Percentiles rank a stretch among this genome's conserved stretches.
phyloP scores from a whole-genome alignment of 2,888 invertebrate species.

The Biston betularia region DNA sequence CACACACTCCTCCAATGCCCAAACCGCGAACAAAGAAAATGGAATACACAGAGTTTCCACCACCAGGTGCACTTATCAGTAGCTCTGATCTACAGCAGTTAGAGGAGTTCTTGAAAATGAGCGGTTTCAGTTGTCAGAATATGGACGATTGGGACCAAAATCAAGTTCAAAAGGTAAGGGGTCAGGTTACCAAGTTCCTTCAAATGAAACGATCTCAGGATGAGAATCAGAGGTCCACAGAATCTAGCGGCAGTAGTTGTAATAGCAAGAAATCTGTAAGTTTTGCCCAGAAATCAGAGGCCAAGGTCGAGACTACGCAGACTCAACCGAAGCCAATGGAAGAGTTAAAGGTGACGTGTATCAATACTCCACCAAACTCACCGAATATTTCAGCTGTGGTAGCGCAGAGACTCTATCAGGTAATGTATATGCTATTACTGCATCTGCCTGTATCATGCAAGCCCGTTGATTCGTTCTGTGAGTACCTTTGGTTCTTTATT shows the following conservation, averaged over 20 bases:
- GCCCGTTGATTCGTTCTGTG: conserved; percentile 73
- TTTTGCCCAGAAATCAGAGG: conserved; percentile 88
- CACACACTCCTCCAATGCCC: conserved; percentile 83
- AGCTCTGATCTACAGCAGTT: conserved; percentile 89
- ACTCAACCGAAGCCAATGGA: conserved; percentile 82
- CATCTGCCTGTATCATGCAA: conserved; percentile 57
- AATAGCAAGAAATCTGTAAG: conserved; percentile 91
- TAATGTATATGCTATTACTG: conserved; percentile 66
- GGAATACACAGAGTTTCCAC: conserved; percentile 81
- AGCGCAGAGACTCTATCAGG: conserved; percentile 87
- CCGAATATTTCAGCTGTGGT: conserved; percentile 89
- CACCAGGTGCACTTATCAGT: conserved; percentile 82
- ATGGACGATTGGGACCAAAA: conserved; percentile 89
- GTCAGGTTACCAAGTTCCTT: conserved; percentile 90
- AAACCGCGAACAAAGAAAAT: conserved; percentile 81
- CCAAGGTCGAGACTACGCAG: conserved; percentile 68
- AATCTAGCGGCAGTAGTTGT: conserved; percentile 86
- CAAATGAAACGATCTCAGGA: conserved; percentile 90
- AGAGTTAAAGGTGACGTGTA: conserved; percentile 75
- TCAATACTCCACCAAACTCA: conserved; percentile 90
- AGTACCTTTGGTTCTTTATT: conserved; percentile 76
- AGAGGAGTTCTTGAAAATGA: conserved; percentile 90
- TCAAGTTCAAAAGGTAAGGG: conserved; percentile 89
- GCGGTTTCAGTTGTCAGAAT: conserved; percentile 89
- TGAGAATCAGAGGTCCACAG: conserved; percentile 86